phyloP scores from a whole-genome alignment of 2,797 vertebrate species.

The Passerculus sandwichensis region DNA sequence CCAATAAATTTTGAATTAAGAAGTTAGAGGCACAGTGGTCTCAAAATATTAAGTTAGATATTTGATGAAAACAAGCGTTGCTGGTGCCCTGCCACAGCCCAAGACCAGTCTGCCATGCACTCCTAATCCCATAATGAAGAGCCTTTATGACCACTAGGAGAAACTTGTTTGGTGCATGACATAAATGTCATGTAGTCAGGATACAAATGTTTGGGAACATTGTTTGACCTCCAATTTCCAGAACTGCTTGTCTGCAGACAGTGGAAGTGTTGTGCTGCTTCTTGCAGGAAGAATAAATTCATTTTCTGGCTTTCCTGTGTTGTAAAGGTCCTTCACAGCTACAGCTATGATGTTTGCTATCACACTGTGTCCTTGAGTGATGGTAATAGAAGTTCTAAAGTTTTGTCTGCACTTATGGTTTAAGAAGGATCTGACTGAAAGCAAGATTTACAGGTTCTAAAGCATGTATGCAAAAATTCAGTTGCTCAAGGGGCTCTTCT shows the following conservation, averaged over 20 bases:
- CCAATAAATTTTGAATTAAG: background rate
- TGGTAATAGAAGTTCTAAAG: background rate
- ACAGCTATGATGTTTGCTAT: background rate
- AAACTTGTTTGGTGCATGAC: background rate
- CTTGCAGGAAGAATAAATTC: background rate
- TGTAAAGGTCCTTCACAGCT: background rate
- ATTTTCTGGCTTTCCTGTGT: background rate
- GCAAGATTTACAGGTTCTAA: background rate
- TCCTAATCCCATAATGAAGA: background rate
- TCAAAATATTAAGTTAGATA: background rate
- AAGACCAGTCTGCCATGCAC: background rate
- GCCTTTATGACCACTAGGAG: background rate
- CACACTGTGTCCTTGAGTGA: background rate
- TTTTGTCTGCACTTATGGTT: background rate
- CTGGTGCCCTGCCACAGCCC: background rate
- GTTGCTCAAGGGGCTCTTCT: conserved; percentile 15
- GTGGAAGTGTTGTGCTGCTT: background rate
- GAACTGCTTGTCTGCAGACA: background rate
- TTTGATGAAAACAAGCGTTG: background rate
- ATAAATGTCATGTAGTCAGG: background rate
- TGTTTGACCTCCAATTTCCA: background rate
- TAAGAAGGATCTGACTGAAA: background rate
- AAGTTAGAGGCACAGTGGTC: background rate
- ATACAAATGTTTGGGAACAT: background rate
- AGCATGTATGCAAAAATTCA: background rate